Base-by-base conservation (phyloP, 2,888 invertebrate genomes). In the Steinernema hermaphroditum region DNA sequence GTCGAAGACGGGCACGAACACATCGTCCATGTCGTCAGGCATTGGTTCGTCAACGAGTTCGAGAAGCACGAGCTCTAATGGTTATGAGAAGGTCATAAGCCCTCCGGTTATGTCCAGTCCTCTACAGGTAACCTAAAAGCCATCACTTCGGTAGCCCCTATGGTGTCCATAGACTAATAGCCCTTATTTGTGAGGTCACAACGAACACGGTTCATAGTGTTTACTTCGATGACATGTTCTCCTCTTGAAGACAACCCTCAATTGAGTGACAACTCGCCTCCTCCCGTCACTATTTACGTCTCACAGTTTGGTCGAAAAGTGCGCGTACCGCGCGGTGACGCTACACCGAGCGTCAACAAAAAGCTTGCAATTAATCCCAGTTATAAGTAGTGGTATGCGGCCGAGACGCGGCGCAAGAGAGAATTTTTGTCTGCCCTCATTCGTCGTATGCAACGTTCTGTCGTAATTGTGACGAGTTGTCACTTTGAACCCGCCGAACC, bases 301-400 rank as follows among this genome's bases (percentile, higher is more conserved):
- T 46, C 46, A 62, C 62, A 62, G 62, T 62, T 62, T 32, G 16
- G 29, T 46, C 16, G 9, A 62, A 32, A 32, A 62, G 29, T 32
- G 1, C 32, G 62, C 62, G 62, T 62, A 62, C 62, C 62, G 62
- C 62, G 62, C 62, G 62, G 62, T 62, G 62, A 29, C 62, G 62
- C 32, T 62, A 32, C 62, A 29, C 62, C 62, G 62, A 62, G 32
- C 62, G 62, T 62, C 62, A 62, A 62, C 62, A 62, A 62, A 62
- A 62, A 62, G 62, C 29, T 62, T 62, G 62, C 62, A 62, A 62
- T 62, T 62, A 62, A 62, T 62, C 62, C 62, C 29, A 29, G 62
- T 62, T 62, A 62, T 62, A 62, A 62, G 62, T 62, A 62, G 37
- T n/a, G n/a, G n/a, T 41, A 37, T 69, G 2, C 19, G 41, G 43